These are phyloP conservation scores for Potamarius usumacintae DNA, from an alignment of 2,113 vertebrate species.

Conservation along the genomic window DNA sequence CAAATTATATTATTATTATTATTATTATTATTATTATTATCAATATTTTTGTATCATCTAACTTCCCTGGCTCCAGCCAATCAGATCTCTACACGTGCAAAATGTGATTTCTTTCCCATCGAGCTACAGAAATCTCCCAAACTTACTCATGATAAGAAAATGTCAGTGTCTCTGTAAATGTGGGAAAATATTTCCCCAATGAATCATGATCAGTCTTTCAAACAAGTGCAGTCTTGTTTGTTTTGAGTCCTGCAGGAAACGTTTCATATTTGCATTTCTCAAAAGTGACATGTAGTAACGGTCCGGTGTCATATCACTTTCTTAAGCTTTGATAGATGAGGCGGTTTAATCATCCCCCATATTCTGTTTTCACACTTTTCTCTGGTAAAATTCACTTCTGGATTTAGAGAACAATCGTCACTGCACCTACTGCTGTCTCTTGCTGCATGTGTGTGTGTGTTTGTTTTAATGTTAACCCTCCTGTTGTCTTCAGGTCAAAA, in stretches of 20 bases:
- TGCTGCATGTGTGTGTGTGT: background rate
- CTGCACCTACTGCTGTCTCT: background rate
- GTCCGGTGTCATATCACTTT: slow-evolving; percentile 5
- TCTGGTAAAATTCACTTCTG: background rate
- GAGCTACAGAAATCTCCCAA: background rate
- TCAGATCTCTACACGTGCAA: background rate
- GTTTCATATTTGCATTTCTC: slow-evolving; percentile 16
- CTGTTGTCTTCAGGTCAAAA: too few relatives aligned
- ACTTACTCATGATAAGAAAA: background rate
- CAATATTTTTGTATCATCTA: too few relatives aligned
- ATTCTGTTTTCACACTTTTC: background rate
- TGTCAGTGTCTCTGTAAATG: slow-evolving; percentile 33
- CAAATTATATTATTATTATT: too few relatives aligned
- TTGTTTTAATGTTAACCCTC: too few relatives aligned
- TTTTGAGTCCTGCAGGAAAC: slow-evolving; percentile 37
- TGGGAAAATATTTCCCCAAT: slow-evolving; percentile 50
- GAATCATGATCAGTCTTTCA: slow-evolving; percentile 44
- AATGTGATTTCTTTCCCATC: background rate
- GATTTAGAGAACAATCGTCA: background rate
- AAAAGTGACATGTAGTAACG: slow-evolving; percentile 16
- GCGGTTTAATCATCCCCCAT: background rate
- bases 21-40: too few relatives aligned
- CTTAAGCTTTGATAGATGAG: slow-evolving; percentile 9
- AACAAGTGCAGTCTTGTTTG: slow-evolving; percentile 53
- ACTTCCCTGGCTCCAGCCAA: too few relatives aligned